Conservation (phyloP, 2,888 invertebrate species). For the Epirrhoe tristata region DNA sequence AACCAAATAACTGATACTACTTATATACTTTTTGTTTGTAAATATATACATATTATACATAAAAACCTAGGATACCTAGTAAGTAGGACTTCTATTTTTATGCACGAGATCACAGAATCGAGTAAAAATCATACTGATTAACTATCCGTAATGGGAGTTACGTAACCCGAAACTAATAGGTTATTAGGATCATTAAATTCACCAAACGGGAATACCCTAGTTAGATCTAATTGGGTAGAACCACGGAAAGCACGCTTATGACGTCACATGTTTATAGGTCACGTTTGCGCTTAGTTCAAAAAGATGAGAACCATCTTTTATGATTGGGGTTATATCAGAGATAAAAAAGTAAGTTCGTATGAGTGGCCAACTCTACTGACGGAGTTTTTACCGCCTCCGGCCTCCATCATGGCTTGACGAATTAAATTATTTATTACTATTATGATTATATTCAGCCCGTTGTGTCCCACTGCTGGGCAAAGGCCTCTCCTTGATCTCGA, state of each 20-base stretch:
- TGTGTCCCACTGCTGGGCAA: too few species aligned
- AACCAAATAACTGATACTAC: too few species aligned
- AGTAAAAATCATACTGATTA: constrained; percentile 2
- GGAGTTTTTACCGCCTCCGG: too few species aligned
- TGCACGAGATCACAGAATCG: constrained; percentile 1
- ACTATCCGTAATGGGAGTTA: constrained; percentile 1
- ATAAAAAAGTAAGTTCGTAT: too few species aligned
- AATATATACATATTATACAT: too few species aligned
- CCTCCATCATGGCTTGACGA: too few species aligned
- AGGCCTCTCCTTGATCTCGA: too few species aligned
- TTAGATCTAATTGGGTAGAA: constrained; percentile 45
- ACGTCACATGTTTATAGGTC: constrained; percentile 12
- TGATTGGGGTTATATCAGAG: neutral
- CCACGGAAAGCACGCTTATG: constrained; percentile 11
- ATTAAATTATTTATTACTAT: too few species aligned
- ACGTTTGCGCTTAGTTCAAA: neutral
- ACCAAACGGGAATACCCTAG: constrained; percentile 38
- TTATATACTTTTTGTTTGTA: too few species aligned
- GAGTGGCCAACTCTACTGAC: too few species aligned
- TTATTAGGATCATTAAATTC: constrained; percentile 16
- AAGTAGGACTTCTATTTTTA: neutral
- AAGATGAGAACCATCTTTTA: neutral
- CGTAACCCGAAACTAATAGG: constrained; percentile 11
- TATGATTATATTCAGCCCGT: too few species aligned
- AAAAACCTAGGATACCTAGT: too few species aligned